Conservation (phyloP, 2,888 invertebrate species). For the Drepanosiphum platanoidis region DNA sequence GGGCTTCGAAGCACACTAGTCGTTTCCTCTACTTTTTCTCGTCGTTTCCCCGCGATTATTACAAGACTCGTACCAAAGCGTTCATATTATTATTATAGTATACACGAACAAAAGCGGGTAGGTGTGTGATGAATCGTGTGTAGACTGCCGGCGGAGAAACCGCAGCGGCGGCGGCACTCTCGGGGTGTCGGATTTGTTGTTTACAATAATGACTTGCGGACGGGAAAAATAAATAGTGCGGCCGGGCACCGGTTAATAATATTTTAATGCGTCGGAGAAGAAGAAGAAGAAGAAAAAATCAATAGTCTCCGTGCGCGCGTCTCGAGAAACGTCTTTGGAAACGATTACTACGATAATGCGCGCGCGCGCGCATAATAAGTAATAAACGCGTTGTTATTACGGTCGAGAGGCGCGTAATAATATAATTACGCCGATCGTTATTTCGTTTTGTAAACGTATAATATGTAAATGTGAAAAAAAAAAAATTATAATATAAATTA, state of each 20-base stretch:
- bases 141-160: background rate
- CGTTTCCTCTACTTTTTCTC: too few species aligned
- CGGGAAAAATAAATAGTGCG: slow-evolving; percentile 31
- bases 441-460: slow-evolving; percentile 7
- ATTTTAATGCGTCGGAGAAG: too few species aligned
- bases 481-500: slow-evolving; percentile 38
- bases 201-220: slow-evolving; percentile 24
- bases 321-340: background rate
- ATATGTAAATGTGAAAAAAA: slow-evolving; percentile 47
- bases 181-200: slow-evolving; percentile 29
- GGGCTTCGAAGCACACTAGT: too few species aligned
- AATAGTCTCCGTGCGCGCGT: too few species aligned
- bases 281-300: too few species aligned
- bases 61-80: too few species aligned
- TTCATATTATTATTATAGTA: too few species aligned
- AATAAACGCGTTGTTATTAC: background rate
- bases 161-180: slow-evolving; percentile 8
- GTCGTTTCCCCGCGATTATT: too few species aligned
- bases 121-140: slow-evolving; percentile 18
- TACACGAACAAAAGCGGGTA: background rate
- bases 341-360: background rate
- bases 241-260: too few species aligned
- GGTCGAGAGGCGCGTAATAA: background rate
- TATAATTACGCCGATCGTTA: slow-evolving; percentile 6
- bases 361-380: background rate